Base-by-base conservation (phyloP, 2,888 invertebrate species). In the Hydropsyche betteni region DNA sequence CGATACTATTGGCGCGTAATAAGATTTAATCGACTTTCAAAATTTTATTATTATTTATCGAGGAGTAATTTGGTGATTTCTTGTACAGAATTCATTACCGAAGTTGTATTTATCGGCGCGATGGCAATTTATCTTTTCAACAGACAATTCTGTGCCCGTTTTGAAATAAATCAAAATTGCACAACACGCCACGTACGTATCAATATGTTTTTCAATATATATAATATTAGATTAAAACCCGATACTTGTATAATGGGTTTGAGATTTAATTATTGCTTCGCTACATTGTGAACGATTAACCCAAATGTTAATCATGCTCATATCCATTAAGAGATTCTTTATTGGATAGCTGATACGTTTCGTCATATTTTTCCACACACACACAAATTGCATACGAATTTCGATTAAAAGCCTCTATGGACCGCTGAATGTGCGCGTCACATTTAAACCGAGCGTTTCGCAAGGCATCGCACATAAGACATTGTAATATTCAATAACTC, bases 21-120 rank as follows among this genome's bases (percentile, higher is more conserved):
- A 64, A 64, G 64, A 64, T 64, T 36, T 64, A 64, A 64, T 64
- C 64, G 64, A 64, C 64, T 64, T 64, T 64, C 64, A 36, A 64
- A 64, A 33, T 64, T 64, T 24, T 64, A 64, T 24, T 64, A 64
- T 64, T 64, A 64, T 64, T 64, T 64, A 64, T 64, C 64, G 34
- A n/a, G 34, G 64, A 64, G 64, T 64, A 64, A 64, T 64, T 44
- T 64, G 64, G 24, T 36, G 64, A 36, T 64, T 64, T 64, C 64
- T 6, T 36, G 34, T 34, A 64, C 64, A 64, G 64, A 64, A 64
- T 64, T 64, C 64, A 64, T 64, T 64, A 64, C 36, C 36, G 64
- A 36, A 64, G 58, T 58, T 34, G 64, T 64, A 36, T 36, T 64
- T 64, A 64, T 64, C 36, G 24, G n/a, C 24, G 58, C 58, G 16